Evolutionary conservation across 2,113 vertebrate species (phyloP).

Genomic region (Eptesicus fuscus): DNA sequence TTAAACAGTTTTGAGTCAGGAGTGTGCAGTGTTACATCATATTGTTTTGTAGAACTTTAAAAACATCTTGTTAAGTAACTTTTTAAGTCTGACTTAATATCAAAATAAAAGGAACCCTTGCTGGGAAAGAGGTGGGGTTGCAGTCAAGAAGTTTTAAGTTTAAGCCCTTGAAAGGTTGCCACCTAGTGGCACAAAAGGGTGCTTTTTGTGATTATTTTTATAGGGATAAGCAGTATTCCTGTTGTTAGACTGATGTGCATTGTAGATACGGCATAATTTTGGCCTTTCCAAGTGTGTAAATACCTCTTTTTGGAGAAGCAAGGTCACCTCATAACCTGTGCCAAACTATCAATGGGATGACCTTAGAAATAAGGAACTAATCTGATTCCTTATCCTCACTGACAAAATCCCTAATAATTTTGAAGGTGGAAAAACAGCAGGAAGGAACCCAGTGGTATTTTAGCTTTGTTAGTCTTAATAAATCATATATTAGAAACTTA

Average conservation of each 20-base stretch:
- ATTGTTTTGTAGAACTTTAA: slow-evolving; percentile 30
- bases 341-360: not conserved
- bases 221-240: not conserved
- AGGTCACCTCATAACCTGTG: not conserved
- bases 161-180: slow-evolving; percentile 63
- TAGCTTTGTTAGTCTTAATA: not conserved
- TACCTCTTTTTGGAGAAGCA: not conserved
- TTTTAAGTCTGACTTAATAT: slow-evolving; percentile 20
- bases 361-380: slow-evolving; percentile 32
- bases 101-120: not conserved
- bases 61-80: slow-evolving; percentile 36
- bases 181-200: slow-evolving; percentile 58
- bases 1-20: slow-evolving; percentile 16
- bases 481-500: not conserved
- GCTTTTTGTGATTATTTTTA: slow-evolving; percentile 37
- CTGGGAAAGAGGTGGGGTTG: not conserved
- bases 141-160: not conserved
- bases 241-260: not conserved
- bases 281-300: not conserved
- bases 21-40: not conserved
- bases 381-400: not conserved
- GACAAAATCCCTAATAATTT: not conserved
- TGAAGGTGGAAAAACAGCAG: not conserved
- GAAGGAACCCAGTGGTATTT: not conserved
- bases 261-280: not conserved